Conservation (phyloP, 2,888 invertebrate genomes). For the Selenia dentaria region DNA sequence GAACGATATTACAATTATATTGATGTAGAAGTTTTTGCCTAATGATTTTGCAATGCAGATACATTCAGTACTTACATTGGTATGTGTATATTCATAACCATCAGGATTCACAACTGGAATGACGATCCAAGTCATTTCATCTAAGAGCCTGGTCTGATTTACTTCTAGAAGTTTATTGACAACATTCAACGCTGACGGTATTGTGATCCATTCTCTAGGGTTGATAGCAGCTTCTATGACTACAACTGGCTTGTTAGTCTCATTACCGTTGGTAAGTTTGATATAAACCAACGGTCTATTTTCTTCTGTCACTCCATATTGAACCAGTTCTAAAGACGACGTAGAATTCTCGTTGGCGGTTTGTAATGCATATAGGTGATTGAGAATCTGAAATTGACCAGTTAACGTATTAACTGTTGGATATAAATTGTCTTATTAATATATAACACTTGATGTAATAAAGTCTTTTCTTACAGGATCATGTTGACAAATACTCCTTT, state of each 20-base stretch:
- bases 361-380: constrained; percentile 47
- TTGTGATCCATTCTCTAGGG: constrained; percentile 90
- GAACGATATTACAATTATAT: too few species aligned
- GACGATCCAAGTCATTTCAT: constrained; percentile 87
- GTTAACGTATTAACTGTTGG: too few species aligned
- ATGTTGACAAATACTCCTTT: too few species aligned
- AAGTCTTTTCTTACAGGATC: too few species aligned
- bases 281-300: constrained; percentile 66
- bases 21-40: too few species aligned
- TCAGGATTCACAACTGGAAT: constrained; percentile 90
- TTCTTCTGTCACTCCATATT: constrained; percentile 55
- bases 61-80: constrained; percentile 66
- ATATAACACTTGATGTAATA: too few species aligned
- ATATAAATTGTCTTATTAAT: too few species aligned
- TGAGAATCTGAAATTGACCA: constrained; percentile 54
- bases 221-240: constrained; percentile 86
- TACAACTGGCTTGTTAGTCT: constrained; percentile 72
- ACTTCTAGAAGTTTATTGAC: constrained; percentile 85
- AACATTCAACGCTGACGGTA: constrained; percentile 86
- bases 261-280: constrained; percentile 66
- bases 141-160: constrained; percentile 62
- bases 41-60: too few species aligned
- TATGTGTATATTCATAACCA: constrained; percentile 88
- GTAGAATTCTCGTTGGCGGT: constrained; percentile 40
- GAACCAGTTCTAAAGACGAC: constrained; percentile 45